Percentiles rank a stretch among this genome's conserved stretches.
Conservation (phyloP, 2,113 vertebrate species). For the Vombatus ursinus region DNA sequence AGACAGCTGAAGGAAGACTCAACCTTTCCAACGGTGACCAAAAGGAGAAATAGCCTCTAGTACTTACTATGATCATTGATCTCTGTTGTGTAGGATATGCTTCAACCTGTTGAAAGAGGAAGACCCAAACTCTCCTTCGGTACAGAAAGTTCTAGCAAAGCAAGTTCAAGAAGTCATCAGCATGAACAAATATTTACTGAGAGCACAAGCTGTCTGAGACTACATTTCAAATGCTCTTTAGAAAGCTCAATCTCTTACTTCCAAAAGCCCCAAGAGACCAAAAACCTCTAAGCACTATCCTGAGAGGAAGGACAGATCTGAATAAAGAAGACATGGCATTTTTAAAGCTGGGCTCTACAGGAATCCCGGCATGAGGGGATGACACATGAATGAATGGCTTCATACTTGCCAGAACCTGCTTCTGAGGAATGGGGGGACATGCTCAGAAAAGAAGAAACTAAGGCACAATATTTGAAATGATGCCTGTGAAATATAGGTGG, state of each 20-base stretch:
- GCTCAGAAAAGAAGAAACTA: slow-evolving; percentile 52
- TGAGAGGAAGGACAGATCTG: slow-evolving; percentile 54
- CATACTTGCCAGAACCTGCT: slow-evolving; percentile 64
- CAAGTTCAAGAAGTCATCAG: not conserved
- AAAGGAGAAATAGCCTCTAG: not conserved
- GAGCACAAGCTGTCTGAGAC: not conserved
- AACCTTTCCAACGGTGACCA: not conserved
- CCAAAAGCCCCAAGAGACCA: slow-evolving; percentile 24
- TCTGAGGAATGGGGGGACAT: slow-evolving; percentile 68
- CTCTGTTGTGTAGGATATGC: not conserved
- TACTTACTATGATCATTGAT: not conserved
- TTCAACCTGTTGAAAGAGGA: not conserved
- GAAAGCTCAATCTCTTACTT: not conserved
- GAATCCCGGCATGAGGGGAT: slow-evolving; percentile 50
- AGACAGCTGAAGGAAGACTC: not conserved
- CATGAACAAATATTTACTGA: not conserved
- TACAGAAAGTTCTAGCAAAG: not conserved
- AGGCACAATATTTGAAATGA: slow-evolving; percentile 63
- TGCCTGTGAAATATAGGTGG: slow-evolving; percentile 67
- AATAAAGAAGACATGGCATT: slow-evolving; percentile 64
- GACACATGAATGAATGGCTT: slow-evolving; percentile 69
- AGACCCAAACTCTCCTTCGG: not conserved
- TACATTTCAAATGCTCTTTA: slow-evolving; percentile 12
- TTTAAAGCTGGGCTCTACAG: slow-evolving; percentile 60
- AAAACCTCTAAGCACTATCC: slow-evolving; percentile 42